A percentile compares a stretch with the other conserved stretches of the same genome.
phyloP scores from a whole-genome alignment of 2,797 vertebrate species.

The Mormyrus hasselquistii region DNA sequence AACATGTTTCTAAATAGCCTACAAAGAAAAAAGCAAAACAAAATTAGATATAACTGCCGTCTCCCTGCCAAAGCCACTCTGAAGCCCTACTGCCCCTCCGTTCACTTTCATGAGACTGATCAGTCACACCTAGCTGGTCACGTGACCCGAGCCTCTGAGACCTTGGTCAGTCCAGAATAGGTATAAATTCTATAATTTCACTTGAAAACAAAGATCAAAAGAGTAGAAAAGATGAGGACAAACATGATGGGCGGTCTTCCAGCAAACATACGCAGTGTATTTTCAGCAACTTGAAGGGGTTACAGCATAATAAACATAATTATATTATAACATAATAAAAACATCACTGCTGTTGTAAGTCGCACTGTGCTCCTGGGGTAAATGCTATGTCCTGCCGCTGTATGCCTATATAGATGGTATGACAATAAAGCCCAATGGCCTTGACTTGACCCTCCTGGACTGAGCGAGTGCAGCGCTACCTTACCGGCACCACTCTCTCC shows the following conservation, averaged over 20 bases:
- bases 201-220: neutral
- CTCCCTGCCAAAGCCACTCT: neutral
- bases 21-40: neutral
- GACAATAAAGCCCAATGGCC: neutral
- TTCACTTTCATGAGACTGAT: neutral
- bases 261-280: neutral
- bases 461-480: constrained; percentile 22
- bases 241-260: neutral
- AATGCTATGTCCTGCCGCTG: neutral
- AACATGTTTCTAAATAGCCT: neutral
- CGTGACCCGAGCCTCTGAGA: neutral
- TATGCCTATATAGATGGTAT: neutral
- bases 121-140: neutral
- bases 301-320: neutral
- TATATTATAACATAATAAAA: neutral
- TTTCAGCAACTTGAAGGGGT: neutral
- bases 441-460: neutral
- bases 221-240: neutral
- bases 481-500: constrained; percentile 85
- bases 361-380: neutral
- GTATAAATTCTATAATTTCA: neutral
- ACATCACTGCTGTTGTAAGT: neutral
- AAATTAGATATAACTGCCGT: neutral
- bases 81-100: neutral
- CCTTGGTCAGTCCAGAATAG: neutral